These are phyloP conservation scores for Chrysomallon squamiferum DNA, from an alignment of 1,140 invertebrate genomes.

Conservation along the genomic window DNA sequence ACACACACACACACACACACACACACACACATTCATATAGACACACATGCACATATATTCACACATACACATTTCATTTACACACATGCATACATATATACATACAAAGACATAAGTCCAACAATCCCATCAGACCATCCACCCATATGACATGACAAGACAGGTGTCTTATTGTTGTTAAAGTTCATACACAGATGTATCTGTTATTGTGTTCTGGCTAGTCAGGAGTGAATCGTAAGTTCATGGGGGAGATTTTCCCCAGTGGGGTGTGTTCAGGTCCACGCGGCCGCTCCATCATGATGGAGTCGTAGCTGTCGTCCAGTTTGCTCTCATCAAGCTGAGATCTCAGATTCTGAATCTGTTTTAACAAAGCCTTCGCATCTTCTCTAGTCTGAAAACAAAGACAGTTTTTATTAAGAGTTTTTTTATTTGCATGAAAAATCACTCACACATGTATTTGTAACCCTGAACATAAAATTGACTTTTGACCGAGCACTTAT, in stretches of 20 bases:
- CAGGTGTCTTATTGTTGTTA: no score
- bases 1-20: neutral
- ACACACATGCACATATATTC: neutral
- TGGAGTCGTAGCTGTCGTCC: conserved; percentile 48
- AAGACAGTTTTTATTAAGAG: neutral
- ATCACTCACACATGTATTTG: neutral
- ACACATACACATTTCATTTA: conserved; percentile 1
- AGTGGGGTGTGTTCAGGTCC: conserved; percentile 34
- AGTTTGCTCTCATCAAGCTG: conserved; percentile 8
- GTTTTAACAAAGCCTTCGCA: conserved; percentile 84
- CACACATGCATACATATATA: neutral
- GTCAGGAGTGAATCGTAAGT: conserved; percentile 37
- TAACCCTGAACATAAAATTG: no score
- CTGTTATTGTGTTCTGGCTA: neutral
- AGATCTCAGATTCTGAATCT: conserved; percentile 67
- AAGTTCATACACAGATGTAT: no score
- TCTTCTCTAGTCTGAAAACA: conserved; percentile 83
- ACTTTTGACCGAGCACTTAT: no score
- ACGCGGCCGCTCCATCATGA: conserved; percentile 30
- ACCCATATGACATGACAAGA: no score
- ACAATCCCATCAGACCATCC: no score
- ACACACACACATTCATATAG: neutral
- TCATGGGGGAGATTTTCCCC: conserved; percentile 38
- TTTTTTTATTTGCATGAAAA: neutral
- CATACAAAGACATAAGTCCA: no score